A percentile compares a stretch with the other conserved stretches of the same genome.
Evolutionary conservation across 2,888 invertebrate genomes (phyloP).

Genomic region (Ichneumoninae sp.): DNA sequence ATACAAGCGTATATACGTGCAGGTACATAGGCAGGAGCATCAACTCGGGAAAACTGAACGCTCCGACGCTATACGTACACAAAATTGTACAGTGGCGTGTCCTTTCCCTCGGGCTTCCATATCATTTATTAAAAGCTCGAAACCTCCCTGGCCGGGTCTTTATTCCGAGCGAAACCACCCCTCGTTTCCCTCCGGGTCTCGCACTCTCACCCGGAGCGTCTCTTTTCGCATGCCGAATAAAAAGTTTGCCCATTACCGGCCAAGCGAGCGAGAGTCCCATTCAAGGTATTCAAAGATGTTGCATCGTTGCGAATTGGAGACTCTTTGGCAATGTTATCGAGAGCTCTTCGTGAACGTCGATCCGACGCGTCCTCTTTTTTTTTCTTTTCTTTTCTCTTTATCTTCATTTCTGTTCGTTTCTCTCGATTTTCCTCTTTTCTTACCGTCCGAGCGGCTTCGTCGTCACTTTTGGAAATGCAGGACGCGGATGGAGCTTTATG

Average conservation of each 20-base stretch:
- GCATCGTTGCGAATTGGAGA: constrained; percentile 74
- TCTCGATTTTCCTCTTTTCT: background rate
- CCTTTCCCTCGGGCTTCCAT: constrained; percentile 70
- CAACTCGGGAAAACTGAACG: constrained; percentile 51
- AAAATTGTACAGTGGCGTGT: constrained; percentile 67
- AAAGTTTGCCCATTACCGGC: constrained; percentile 77
- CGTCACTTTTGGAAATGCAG: background rate
- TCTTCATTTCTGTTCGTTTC: background rate
- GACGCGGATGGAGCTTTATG: background rate
- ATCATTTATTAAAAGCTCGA: constrained; percentile 78
- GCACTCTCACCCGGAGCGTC: constrained; percentile 41
- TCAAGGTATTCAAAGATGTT: constrained; percentile 75
- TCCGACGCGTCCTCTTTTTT: background rate
- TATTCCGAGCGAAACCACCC: constrained; percentile 35
- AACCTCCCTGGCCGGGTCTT: constrained; percentile 59
- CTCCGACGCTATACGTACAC: constrained; percentile 60
- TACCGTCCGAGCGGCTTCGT: background rate
- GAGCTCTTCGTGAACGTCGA: constrained; percentile 33
- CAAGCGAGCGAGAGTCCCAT: constrained; percentile 64
- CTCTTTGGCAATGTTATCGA: constrained; percentile 67
- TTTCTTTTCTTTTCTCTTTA: background rate
- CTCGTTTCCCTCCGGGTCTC: constrained; percentile 35
- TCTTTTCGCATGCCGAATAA: constrained; percentile 71
- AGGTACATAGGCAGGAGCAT: background rate
- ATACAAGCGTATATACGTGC: background rate